These are phyloP conservation scores for Plectrocnemia conspersa DNA, from an alignment of 1,140 invertebrate species.

Conservation along the genomic window DNA sequence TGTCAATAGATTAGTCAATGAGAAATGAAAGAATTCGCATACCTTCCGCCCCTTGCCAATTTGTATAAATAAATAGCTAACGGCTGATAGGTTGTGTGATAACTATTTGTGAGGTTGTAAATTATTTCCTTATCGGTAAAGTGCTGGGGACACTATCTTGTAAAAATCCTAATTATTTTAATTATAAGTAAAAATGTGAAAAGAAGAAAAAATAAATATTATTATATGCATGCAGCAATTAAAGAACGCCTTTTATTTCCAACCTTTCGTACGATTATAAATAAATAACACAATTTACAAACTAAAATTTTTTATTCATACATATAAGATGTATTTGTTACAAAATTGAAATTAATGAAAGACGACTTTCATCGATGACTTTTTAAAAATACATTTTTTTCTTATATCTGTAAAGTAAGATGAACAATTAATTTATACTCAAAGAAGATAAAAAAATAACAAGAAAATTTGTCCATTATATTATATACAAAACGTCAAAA, in stretches of 20 bases:
- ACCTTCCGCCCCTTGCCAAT: conserved; percentile 7
- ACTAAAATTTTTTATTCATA: too few relatives aligned
- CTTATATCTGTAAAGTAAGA: too few relatives aligned
- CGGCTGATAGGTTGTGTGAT: conserved; percentile 18
- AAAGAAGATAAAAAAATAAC: too few relatives aligned
- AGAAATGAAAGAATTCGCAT: conserved; percentile 18
- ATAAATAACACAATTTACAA: too few relatives aligned
- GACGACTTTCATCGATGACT: too few relatives aligned
- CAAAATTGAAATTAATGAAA: too few relatives aligned
- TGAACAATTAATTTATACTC: too few relatives aligned
- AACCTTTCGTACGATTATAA: too few relatives aligned
- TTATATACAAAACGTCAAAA: not conserved
- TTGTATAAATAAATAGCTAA: conserved; percentile 9
- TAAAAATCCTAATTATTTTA: conserved; percentile 36
- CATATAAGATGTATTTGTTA: too few relatives aligned
- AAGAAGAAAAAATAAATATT: conserved; percentile 37
- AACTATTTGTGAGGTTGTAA: conserved; percentile 20
- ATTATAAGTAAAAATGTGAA: conserved; percentile 35
- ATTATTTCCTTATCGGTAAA: conserved; percentile 25
- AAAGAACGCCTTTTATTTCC: too few relatives aligned
- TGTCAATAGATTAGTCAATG: conserved; percentile 34
- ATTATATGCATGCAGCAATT: conserved; percentile 37
- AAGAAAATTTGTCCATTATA: not conserved
- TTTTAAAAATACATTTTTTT: too few relatives aligned
- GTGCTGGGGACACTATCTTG: conserved; percentile 32